Conservation (phyloP, 2,113 vertebrate genomes). For the Brachyhypopomus occidentalis region DNA sequence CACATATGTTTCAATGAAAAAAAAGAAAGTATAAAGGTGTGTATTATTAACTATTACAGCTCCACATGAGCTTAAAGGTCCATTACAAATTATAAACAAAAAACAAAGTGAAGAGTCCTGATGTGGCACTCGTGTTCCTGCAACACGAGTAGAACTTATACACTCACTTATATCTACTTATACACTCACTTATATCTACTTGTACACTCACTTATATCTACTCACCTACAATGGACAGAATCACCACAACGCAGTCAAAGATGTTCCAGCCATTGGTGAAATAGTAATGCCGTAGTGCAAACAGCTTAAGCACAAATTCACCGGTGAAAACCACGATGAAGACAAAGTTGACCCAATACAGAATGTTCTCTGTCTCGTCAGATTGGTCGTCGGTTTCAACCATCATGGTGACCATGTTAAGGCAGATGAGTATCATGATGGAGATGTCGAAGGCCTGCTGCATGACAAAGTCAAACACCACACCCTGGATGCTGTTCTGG, state of each 20-base stretch:
- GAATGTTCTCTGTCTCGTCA: constrained; percentile 87
- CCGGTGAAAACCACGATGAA: constrained; percentile 95
- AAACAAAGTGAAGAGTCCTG: too few relatives aligned
- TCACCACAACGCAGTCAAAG: constrained; percentile 98
- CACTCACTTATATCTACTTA: too few relatives aligned
- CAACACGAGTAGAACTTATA: neutral
- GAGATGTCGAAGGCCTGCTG: constrained; percentile 98
- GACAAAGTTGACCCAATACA: constrained; percentile 97
- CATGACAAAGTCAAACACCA: constrained; percentile 96
- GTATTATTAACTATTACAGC: neutral
- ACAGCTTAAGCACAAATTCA: constrained; percentile 96
- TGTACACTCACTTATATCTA: constrained; percentile 51
- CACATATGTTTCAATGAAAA: neutral
- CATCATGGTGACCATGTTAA: constrained; percentile 99
- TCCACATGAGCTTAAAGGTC: too few relatives aligned
- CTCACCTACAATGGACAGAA: constrained; percentile 98
- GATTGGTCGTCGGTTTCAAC: constrained; percentile 96
- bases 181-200: too few relatives aligned
- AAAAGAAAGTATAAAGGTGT: neutral
- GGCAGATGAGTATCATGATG: constrained; percentile 99
- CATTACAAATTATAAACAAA: too few relatives aligned
- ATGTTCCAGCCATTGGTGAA: constrained; percentile 99
- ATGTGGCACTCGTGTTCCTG: too few relatives aligned
- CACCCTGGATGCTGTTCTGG: constrained; percentile 92
- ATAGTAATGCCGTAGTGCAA: constrained; percentile 93